A percentile compares a stretch with the other conserved stretches of the same genome.
phyloP scores from a whole-genome alignment of 2,797 vertebrate species.

The Nyctibius grandis region DNA sequence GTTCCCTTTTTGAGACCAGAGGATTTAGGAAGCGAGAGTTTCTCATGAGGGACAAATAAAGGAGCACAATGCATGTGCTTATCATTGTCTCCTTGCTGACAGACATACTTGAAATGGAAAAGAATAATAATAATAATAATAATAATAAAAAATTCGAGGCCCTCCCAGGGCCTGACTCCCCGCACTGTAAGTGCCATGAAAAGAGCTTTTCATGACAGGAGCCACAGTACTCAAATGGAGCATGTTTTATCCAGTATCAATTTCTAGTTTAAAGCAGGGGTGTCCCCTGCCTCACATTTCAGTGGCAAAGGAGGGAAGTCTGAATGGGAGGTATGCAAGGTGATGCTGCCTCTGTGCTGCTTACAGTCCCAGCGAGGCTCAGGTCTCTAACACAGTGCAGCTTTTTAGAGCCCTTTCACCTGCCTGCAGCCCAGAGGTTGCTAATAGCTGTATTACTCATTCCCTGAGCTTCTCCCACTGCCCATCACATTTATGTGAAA shows the following conservation, averaged over 20 bases:
- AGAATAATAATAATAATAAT: not conserved
- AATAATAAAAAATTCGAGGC: not conserved
- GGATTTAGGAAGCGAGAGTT: not conserved
- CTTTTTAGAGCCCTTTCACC: not conserved
- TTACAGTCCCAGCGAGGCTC: not conserved
- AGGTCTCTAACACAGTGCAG: not conserved
- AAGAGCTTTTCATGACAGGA: constrained; percentile 18
- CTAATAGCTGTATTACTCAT: not conserved
- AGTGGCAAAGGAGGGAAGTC: not conserved
- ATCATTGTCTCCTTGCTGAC: constrained; percentile 19
- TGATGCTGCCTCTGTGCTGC: not conserved
- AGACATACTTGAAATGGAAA: constrained; percentile 8
- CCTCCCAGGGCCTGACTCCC: not conserved
- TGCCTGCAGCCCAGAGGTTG: not conserved
- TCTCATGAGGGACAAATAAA: not conserved
- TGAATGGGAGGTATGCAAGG: not conserved
- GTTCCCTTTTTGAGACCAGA: not conserved
- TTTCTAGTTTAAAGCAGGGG: not conserved
- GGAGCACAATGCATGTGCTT: not conserved
- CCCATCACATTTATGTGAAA: not conserved
- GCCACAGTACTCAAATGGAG: not conserved
- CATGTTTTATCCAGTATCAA: not conserved
- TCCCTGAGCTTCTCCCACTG: not conserved
- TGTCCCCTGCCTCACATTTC: not conserved
- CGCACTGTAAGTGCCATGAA: not conserved